Percentiles rank a stretch among this genome's conserved stretches.
These are phyloP conservation scores for Hirtodrosophila duncani DNA, from an alignment of 2,888 invertebrate genomes.

Conservation along the genomic window DNA sequence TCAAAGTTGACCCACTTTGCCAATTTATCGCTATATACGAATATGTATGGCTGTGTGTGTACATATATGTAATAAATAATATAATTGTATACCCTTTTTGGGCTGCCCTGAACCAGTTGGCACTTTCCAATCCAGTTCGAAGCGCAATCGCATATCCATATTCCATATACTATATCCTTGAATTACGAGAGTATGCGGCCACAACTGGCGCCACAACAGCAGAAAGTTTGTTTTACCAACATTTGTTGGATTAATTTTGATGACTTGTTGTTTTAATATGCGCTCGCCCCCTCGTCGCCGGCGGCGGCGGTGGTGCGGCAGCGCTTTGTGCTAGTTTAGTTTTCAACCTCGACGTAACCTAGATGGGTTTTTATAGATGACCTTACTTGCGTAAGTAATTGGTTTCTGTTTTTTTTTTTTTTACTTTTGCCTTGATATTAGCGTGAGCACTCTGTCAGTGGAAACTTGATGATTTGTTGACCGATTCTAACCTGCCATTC, in stretches of 20 bases:
- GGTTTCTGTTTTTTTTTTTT: constrained; percentile 16
- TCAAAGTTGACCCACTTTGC: constrained; percentile 20
- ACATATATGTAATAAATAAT: too few species aligned
- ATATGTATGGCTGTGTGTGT: too few species aligned
- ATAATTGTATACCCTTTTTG: too few species aligned
- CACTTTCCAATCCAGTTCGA: constrained; percentile 17
- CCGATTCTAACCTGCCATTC: constrained; percentile 22
- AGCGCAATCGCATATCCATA: too few species aligned
- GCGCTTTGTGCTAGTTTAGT: constrained; percentile 44
- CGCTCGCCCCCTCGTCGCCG: not conserved
- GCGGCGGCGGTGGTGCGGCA: constrained; percentile 7
- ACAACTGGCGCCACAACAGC: constrained; percentile 33
- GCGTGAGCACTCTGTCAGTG: not conserved
- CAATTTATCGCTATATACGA: too few species aligned
- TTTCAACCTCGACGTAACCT: constrained; percentile 60
- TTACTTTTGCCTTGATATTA: not conserved
- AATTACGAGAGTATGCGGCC: constrained; percentile 32
- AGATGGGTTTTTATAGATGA: constrained; percentile 35
- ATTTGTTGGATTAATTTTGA: constrained; percentile 46
- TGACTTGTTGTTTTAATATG: constrained; percentile 50
- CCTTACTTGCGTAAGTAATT: constrained; percentile 49
- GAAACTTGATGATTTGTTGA: constrained; percentile 28
- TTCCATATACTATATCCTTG: constrained; percentile 52
- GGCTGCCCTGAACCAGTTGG: constrained; percentile 26
- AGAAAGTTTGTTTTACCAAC: constrained; percentile 37